Base-by-base conservation (phyloP, 2,797 vertebrate species). In the Phataginus tetradactyla region DNA sequence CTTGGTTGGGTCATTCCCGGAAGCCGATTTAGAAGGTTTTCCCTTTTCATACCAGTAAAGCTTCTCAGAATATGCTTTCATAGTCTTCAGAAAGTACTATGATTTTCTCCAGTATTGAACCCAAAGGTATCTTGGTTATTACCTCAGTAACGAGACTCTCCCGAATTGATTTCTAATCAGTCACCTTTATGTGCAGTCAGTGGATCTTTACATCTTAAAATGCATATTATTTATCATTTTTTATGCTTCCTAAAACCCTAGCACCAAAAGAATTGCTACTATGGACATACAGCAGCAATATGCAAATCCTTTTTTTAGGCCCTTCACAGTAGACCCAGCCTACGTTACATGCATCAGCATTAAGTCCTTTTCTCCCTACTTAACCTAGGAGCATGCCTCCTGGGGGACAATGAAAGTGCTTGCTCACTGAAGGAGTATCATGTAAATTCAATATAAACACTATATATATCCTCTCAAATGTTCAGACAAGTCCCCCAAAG, bases 401-500 rank as follows among this genome's bases (percentile, higher is more conserved):
- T 78, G 69, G 32, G 32, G 32, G 45, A 4, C 32, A 94, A 81
- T 45, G 69, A 83, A 90, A 90, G 18, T 63, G 18, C 53, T 37
- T 90, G 59, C 49, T 94, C 68, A 92, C 23, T 94, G 29, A 93
- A 90, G 39, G 69, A 71, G 21, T 32, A 95, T 53, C 29, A 66
- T 5, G 23, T 78, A 94, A 85, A 91, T 91, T 87, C 37, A 87
- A 45, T 34, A 51, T 84, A 86, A 87, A 93, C 29, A 86, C 17
- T 45, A 45, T 45, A 45, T 45, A 23, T 21, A 75, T 45, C 21
- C 25, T 96, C 45, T 90, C 68, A 94, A 92, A 91, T 63, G 94
- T 37, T 95, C 85, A 77, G n/a, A 79, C 42, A 94, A 88, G 45
- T 64, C 49, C 74, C 57, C 79, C 79, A 94, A 95, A 94, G 45